Evolutionary conservation across 2,113 vertebrate species (phyloP), one percentile per base, ranked within the genome.

Genomic region (Hippocampus mohnikei): DNA sequence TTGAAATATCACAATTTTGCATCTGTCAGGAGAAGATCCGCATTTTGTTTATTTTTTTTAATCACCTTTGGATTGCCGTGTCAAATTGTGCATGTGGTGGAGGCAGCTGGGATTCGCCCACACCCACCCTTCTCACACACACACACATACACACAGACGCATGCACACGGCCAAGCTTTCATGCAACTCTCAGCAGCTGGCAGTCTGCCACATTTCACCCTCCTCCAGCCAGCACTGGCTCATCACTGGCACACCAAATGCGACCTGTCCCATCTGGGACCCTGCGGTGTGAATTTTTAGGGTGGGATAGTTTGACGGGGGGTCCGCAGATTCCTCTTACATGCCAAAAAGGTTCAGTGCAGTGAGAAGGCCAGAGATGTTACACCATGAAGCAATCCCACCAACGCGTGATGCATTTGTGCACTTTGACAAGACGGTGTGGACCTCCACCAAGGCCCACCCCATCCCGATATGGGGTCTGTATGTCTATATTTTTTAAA

Each of bases 201-300:
- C 91, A 92, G 91, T 80, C 89, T 94, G 81, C 85, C 91, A 93
- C 93, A 93, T 92, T 86, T 79, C 76, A 68, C 86, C 88, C 87
- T 50, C 48, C 48, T 5, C 16, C 48, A 90, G 88, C 72, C 88
- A 73, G 88, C 88, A 84, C 89, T 89, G 84, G 90, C 92, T 95
- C 96, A 97, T 97, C 95, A 94, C 90, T 96, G 93, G 88, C 93
- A 92, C 91, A 90, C 90, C 83, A 92, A 91, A 92, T 92, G 42
- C 42, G 42, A 13, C 42, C 13, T 44, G 90, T 92, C 91, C 94
- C 94, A 96, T 96, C 93, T 97, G 94, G 94, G 91, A 93, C 91
- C 91, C 89, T 70, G 91, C 92, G 92, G 91, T 89, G 81, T 67
- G 84, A 86, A 50, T 90, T 76, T 78, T 83, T 3, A 52, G 18